Evolutionary conservation across 1,140 invertebrate species (phyloP).

Genomic region (Euura lappo): DNA sequence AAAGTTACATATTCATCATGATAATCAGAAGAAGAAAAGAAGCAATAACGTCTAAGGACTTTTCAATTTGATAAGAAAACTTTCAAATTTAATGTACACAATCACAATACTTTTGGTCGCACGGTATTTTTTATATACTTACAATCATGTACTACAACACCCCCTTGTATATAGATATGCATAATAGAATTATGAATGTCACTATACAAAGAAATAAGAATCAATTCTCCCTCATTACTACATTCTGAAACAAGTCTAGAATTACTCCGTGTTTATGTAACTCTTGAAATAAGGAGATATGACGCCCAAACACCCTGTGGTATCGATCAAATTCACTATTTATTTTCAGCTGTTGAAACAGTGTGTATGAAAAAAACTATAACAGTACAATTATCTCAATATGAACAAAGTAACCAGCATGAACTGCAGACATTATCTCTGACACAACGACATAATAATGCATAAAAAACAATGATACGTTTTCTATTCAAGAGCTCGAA

Average conservation of each 20-base stretch:
- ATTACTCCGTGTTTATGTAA: background rate
- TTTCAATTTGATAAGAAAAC: background rate
- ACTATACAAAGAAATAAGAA: background rate
- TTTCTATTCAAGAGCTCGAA: too few relatives aligned
- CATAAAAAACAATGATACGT: too few relatives aligned
- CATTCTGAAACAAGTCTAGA: background rate
- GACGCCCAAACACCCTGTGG: background rate
- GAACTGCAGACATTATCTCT: too few relatives aligned
- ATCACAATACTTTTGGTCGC: background rate
- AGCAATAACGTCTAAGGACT: constrained; percentile 4
- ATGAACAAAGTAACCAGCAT: too few relatives aligned
- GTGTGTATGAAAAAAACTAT: too few relatives aligned
- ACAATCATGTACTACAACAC: too few relatives aligned
- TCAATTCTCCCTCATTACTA: background rate
- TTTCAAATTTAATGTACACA: background rate
- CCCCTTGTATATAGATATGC: too few relatives aligned
- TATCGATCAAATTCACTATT: background rate
- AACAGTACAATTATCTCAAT: too few relatives aligned
- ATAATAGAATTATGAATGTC: background rate
- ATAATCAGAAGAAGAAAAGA: background rate
- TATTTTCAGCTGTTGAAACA: too few relatives aligned
- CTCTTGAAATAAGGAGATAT: constrained; percentile 6
- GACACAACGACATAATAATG: too few relatives aligned
- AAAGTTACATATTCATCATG: background rate
- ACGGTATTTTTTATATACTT: background rate